Evolutionary conservation across 2,888 invertebrate species (phyloP), one percentile per base, ranked within the genome.

Genomic region (Prosopocoilus inquinatus): DNA sequence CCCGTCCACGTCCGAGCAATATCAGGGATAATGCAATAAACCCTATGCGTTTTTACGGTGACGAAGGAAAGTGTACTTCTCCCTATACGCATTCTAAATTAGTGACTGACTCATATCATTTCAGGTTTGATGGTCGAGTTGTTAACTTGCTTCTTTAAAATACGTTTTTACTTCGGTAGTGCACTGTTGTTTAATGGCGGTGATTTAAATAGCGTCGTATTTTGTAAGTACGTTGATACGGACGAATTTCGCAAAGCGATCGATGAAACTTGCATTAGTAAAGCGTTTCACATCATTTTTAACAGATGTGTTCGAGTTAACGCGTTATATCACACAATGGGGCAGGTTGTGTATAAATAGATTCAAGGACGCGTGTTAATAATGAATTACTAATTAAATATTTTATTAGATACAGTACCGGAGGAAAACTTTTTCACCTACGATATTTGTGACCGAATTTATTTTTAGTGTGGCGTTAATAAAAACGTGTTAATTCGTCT

Each of bases 51-150:
- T 43, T 50, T 50, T 13, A 34, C 15, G 35, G 33, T 44, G 35
- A 34, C 32, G 46, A 15, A 52, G 36, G 35, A 51, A 44, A 46
- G 38, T 28, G 35, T 41, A 28, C 41, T 50, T 12, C 60, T 66
- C 65, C 64, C 64, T 62, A 62, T 63, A 58, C 59, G 65, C 64
- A 66, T 66, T 67, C 65, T 66, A 67, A 66, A 66, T 67, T 64
- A 63, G 65, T 66, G 66, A 65, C 51, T 52, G 51, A 52, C 61
- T 63, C 61, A 64, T 65, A 65, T 65, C 64, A 64, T 61, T 65
- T 62, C 59, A 65, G 65, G 65, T 67, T 65, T 67, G 64, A 65
- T 65, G 62, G 35, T 50, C 58, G 55, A 43, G 50, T 57, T 49
- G 58, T 60, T 58, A 59, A 59, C 59, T 50, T 45, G 38, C 39